phyloP scores from a whole-genome alignment of 2,888 invertebrate genomes.

The Hanleya hanleyi region DNA sequence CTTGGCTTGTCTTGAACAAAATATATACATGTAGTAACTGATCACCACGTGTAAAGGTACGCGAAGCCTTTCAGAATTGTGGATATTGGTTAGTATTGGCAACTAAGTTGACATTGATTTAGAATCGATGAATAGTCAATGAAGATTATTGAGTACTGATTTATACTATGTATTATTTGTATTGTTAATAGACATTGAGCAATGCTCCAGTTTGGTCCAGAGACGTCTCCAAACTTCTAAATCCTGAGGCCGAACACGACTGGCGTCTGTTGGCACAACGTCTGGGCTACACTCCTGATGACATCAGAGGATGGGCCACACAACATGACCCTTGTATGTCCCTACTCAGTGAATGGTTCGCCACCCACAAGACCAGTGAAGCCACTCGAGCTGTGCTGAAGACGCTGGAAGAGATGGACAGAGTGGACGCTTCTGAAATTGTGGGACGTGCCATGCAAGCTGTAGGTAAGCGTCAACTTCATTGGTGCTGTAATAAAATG shows the following conservation, averaged over 20 bases:
- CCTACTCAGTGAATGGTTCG: slow-evolving; percentile 69
- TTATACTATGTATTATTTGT: too few relatives aligned
- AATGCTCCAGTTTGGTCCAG: slow-evolving; percentile 69
- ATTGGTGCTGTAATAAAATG: too few relatives aligned
- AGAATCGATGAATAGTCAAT: too few relatives aligned
- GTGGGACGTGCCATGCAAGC: slow-evolving; percentile 67
- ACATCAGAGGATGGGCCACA: slow-evolving; percentile 67
- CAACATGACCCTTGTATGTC: slow-evolving; percentile 69
- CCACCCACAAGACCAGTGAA: slow-evolving; percentile 67
- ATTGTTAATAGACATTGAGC: slow-evolving; percentile 67
- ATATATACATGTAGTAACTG: too few relatives aligned
- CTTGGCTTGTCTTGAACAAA: too few relatives aligned
- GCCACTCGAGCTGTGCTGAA: slow-evolving; percentile 58
- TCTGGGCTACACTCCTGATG: slow-evolving; percentile 67
- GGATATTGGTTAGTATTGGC: too few relatives aligned
- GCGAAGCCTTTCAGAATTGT: too few relatives aligned
- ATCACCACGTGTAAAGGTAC: too few relatives aligned
- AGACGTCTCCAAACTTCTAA: slow-evolving; percentile 65
- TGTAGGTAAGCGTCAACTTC: slow-evolving; percentile 51
- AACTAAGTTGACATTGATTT: too few relatives aligned
- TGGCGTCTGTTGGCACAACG: slow-evolving; percentile 68
- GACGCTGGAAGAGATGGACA: slow-evolving; percentile 65
- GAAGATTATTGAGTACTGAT: too few relatives aligned
- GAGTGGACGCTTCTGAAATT: slow-evolving; percentile 62
- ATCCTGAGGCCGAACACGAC: slow-evolving; percentile 60